A percentile compares a stretch with the other conserved stretches of the same genome.
phyloP scores from a whole-genome alignment of 1,140 invertebrate species.

The Trichonephila clavata region DNA sequence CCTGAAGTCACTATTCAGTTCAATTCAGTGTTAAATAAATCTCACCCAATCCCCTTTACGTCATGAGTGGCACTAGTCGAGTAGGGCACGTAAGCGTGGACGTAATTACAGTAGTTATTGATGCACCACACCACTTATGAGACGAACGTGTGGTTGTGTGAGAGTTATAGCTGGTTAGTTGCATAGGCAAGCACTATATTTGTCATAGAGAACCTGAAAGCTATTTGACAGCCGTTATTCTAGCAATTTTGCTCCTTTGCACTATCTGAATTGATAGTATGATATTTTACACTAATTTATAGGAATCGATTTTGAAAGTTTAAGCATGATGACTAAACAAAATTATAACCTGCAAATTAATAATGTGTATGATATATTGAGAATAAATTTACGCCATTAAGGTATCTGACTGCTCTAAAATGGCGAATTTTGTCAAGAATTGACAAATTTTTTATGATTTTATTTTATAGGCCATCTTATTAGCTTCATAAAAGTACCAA shows the following conservation, averaged over 20 bases:
- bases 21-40: constrained; percentile 24
- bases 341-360: too few relatives aligned
- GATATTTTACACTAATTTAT: background rate
- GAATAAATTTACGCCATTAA: too few relatives aligned
- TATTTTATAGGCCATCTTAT: too few relatives aligned
- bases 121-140: constrained; percentile 53
- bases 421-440: too few relatives aligned
- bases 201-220: constrained; percentile 44
- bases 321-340: background rate
- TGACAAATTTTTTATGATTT: too few relatives aligned
- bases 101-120: constrained; percentile 46
- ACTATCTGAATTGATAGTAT: background rate
- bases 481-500: too few relatives aligned
- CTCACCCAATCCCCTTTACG: constrained; percentile 37
- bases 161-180: constrained; percentile 50
- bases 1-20: background rate
- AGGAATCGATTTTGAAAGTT: background rate
- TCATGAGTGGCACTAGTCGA: constrained; percentile 41
- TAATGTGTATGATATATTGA: too few relatives aligned
- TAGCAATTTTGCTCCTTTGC: constrained; percentile 1
- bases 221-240: constrained; percentile 40
- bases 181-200: constrained; percentile 43
- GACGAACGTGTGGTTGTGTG: constrained; percentile 43
- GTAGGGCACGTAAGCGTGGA: constrained; percentile 35
- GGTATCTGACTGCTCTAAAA: too few relatives aligned